A percentile compares a stretch with the other conserved stretches of the same genome.
These are phyloP conservation scores for Branchipolynoe longqiensis DNA, from an alignment of 2,888 invertebrate genomes.

Conservation along the genomic window DNA sequence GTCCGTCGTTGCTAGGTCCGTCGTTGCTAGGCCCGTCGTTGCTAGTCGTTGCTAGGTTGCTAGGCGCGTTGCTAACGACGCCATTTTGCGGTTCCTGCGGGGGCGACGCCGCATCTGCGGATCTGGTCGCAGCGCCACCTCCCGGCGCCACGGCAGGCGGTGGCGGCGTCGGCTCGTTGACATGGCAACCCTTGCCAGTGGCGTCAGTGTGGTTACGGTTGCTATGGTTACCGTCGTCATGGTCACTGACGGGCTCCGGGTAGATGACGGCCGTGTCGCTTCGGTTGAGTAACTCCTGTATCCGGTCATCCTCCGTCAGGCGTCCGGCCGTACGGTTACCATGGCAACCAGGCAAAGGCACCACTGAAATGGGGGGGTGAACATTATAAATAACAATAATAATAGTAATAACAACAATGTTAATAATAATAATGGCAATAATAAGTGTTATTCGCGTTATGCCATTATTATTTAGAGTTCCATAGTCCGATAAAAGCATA, in stretches of 20 bases:
- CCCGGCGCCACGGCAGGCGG: not conserved
- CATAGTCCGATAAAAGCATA: too few relatives aligned
- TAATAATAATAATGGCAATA: too few relatives aligned
- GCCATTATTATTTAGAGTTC: too few relatives aligned
- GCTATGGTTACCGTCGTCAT: constrained; percentile 63
- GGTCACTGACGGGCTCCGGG: constrained; percentile 82
- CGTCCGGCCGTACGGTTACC: constrained; percentile 20
- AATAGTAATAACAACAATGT: too few relatives aligned
- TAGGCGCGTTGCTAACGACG: constrained; percentile 35
- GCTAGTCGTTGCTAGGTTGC: not conserved
- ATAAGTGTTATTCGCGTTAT: too few relatives aligned
- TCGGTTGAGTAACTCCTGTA: constrained; percentile 83
- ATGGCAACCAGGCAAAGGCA: constrained; percentile 54
- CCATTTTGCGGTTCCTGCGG: too few relatives aligned
- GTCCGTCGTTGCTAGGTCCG: too few relatives aligned
- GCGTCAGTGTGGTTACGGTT: not conserved
- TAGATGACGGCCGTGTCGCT: constrained; percentile 84
- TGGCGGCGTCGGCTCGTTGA: not conserved
- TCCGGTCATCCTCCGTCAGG: constrained; percentile 79
- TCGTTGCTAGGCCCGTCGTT: constrained; percentile 34
- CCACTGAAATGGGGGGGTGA: too few relatives aligned
- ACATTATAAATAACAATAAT: too few relatives aligned
- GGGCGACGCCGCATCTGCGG: not conserved
- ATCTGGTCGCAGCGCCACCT: not conserved
- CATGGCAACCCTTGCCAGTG: too few relatives aligned